Conservation (phyloP, 2,113 vertebrate genomes). For the Tragelaphus buxtoni region DNA sequence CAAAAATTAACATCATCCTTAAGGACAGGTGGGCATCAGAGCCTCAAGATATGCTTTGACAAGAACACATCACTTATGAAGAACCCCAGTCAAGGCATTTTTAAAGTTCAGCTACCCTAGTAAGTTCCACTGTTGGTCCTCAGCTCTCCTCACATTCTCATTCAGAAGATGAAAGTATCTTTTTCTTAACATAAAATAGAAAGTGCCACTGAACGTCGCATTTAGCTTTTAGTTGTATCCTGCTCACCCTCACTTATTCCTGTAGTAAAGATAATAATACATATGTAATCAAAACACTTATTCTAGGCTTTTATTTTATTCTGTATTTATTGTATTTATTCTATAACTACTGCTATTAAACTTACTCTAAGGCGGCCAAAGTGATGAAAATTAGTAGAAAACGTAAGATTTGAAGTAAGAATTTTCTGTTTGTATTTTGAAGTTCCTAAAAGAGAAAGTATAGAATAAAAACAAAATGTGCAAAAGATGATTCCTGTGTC, state of each 20-base stretch:
- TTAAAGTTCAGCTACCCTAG: not conserved
- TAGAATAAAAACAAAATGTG: not conserved
- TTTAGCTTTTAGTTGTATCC: not conserved
- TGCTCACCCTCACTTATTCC: not conserved
- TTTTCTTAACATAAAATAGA: not conserved
- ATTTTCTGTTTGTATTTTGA: not conserved
- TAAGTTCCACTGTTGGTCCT: not conserved
- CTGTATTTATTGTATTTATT: not conserved
- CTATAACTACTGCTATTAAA: not conserved
- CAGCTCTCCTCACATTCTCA: not conserved
- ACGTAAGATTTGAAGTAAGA: not conserved
- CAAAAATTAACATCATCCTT: not conserved
- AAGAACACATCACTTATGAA: not conserved
- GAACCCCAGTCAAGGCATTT: not conserved
- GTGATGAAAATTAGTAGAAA: not conserved
- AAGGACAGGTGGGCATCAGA: not conserved
- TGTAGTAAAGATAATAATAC: not conserved
- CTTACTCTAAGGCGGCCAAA: not conserved
- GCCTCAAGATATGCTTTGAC: not conserved
- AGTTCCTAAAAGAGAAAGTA: not conserved
- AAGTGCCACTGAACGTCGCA: not conserved
- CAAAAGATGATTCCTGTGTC: not conserved
- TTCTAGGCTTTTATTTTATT: not conserved
- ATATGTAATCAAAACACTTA: not conserved
- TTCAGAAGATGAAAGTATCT: not conserved